Evolutionary conservation across 92 coral and sea anemone genomes (phyloP), one percentile per base, ranked within the genome.

Genomic region (Epizoanthus rinbou): DNA sequence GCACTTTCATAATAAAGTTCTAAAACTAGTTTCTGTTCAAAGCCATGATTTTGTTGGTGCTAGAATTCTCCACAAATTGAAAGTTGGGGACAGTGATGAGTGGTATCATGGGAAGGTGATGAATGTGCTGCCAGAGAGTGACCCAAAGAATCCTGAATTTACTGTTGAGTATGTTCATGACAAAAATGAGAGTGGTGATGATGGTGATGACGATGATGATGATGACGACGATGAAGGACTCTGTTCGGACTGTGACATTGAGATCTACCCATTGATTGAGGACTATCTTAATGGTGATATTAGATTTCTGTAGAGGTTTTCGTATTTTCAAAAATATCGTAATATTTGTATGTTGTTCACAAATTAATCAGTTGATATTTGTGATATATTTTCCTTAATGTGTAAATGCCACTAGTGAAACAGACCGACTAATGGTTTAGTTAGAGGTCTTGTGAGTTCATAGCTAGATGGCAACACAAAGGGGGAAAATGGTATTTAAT

Each of bases 241-340:
- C 13, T 5, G 31, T 76, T 59, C 69, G 19, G 81, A 76, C 21
- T 76, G 69, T 76, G 81, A 58, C 4, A 76, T 76, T 76, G 57
- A 76, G 15, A 76, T 76, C 59, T 76, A 59, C 16, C 81, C 81
- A 3, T 33, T 76, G 16, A 76, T 76, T 15, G 69, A 76, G 11
- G 81, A 76, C 18, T 76, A 76, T 76, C 68, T 76, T 5, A 76
- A 59, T 58, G 81, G 81, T 9, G 69, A 76, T 76, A 76, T 76
- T 18, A 76, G 19, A 21, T 75, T 75, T 75, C 17, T 75, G 66
- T 75, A 75, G 41, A 11, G 9, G 8, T 43, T 64, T 64, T 63
- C 15, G 21, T 25, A 25, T 62, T 62, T 62, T 21, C 28, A 62
- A 62, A 62, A 19, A 6, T 62, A 62, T 21, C 14, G 19, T 6